Base-by-base conservation (phyloP, 2,888 invertebrate species). In the Hyposoter didymator region DNA sequence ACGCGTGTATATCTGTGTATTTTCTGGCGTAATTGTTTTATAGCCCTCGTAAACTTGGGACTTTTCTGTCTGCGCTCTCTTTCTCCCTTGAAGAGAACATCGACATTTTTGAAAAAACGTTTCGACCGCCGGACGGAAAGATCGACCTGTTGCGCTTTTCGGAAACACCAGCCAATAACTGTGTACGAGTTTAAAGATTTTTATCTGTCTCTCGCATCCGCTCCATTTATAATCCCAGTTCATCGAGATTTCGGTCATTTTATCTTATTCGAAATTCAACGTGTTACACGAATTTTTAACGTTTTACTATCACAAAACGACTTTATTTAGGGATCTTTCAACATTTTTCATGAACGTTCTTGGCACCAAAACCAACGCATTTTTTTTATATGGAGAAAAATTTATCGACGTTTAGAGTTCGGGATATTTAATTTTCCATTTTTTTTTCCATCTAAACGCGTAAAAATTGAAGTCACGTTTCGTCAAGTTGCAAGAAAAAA, bases 1-100 rank as follows among this genome's bases (percentile, higher is more conserved):
- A 39, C 39, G 22, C n/a, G n/a, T 17, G 17, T 59, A 59, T 59
- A 43, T 62, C 12, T 67, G 32, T 49, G 17, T 49, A 2, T 70
- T 39, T 45, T 22, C 47, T 22, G 66, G 47, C 80, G 87, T 90
- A 90, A 90, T 91, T 89, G 89, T 89, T 90, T 90, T 91, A 90
- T 87, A 90, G 86, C 86, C 75, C 84, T 84, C 88, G 73, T 89
- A 89, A 90, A 90, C 81, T 82, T 69, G 78, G 22, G 70, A 82
- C 78, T 72, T 66, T 74, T 75, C 80, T 66, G 32, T 62, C 45
- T 66, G 47, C 52, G 72, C 12, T 72, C 70, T 45, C 32, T n/a
- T 49, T 22, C 35, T 8, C 32, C 52, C 32, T 19, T 19, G 14
- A 49, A n/a, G 39, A 52, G 64, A 5, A 39, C 28, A 69, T 73